Percentiles rank a stretch among this genome's conserved stretches.
These are phyloP conservation scores for Garra rufa DNA, from an alignment of 2,113 vertebrate species.

Conservation along the genomic window DNA sequence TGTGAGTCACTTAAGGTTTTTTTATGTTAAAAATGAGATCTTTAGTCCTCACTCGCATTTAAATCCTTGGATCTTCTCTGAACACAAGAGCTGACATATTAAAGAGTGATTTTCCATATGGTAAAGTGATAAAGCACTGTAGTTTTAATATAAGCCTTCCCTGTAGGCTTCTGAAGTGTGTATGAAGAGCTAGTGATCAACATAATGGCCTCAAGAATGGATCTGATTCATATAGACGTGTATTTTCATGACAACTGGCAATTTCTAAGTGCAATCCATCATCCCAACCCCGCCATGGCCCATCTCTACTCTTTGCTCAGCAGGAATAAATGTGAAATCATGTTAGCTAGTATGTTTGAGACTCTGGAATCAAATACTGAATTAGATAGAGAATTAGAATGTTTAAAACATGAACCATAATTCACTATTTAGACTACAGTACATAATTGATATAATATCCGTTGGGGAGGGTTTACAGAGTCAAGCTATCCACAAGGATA, in stretches of 20 bases:
- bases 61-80: not conserved
- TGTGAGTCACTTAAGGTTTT: not conserved
- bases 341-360: not conserved
- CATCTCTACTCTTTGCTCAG: not conserved
- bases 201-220: not conserved
- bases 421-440: no score
- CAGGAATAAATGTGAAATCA: conserved; percentile 14
- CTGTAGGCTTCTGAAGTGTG: not conserved
- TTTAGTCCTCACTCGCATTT: not conserved
- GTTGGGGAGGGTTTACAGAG: not conserved
- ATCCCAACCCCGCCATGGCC: not conserved
- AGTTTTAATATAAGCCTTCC: not conserved
- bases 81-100: not conserved
- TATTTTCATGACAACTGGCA: conserved; percentile 7
- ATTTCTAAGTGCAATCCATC: conserved; percentile 27
- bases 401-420: conserved; percentile 15
- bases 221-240: not conserved
- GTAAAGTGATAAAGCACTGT: not conserved
- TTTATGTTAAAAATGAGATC: not conserved
- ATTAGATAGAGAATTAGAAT: not conserved
- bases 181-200: conserved; percentile 2
- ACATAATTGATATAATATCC: not conserved
- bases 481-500: no score
- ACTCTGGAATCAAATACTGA: not conserved
- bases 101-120: not conserved